Conservation (phyloP, 2,113 vertebrate species). For the Pristiophorus japonicus region DNA sequence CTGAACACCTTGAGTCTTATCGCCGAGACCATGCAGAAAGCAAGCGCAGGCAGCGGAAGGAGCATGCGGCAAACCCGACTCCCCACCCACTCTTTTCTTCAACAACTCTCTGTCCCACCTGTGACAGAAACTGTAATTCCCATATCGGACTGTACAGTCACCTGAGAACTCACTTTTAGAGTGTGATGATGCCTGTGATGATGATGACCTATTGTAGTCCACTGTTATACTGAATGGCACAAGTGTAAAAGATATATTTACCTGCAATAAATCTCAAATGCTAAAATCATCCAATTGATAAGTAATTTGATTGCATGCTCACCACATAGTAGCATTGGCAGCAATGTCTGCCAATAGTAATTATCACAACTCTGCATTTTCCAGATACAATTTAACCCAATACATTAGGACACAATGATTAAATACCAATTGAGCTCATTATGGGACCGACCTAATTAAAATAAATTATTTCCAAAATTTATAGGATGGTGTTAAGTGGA, state of each 20-base stretch:
- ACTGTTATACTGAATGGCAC: neutral
- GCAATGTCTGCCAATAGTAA: neutral
- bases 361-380: neutral
- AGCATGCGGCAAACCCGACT: too few relatives aligned
- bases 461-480: constrained; percentile 22
- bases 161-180: too few relatives aligned
- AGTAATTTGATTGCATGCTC: neutral
- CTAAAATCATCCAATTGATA: neutral
- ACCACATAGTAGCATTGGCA: neutral
- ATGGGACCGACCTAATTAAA: neutral
- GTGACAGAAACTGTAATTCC: too few relatives aligned
- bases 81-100: too few relatives aligned
- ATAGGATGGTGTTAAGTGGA: neutral
- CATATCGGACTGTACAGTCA: too few relatives aligned
- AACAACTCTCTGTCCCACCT: too few relatives aligned
- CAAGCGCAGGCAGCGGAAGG: too few relatives aligned
- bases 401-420: neutral
- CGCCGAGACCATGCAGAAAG: too few relatives aligned
- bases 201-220: neutral
- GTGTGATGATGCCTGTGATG: too few relatives aligned
- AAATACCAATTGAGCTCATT: neutral
- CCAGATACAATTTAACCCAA: neutral
- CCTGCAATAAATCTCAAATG: neutral
- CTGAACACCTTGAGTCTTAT: too few relatives aligned
- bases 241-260: neutral